Conservation (phyloP, 2,888 invertebrate species). For the Chrysolina oricalcia region DNA sequence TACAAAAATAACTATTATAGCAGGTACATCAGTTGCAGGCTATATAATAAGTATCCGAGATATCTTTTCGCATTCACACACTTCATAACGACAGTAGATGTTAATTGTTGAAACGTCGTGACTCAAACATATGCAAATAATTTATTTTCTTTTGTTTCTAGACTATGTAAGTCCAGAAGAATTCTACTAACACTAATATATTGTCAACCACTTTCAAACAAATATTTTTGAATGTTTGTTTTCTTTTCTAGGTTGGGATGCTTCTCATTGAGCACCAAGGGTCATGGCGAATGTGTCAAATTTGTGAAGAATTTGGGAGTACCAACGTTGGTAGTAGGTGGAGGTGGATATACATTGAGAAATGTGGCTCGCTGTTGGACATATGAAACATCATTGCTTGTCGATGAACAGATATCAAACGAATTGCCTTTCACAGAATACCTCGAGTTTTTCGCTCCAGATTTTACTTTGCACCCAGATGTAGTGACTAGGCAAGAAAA, state of each 20-base stretch:
- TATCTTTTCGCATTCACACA: too few species aligned
- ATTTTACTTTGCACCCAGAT: constrained; percentile 96
- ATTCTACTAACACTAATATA: too few species aligned
- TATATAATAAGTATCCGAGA: too few species aligned
- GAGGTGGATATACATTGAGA: constrained; percentile 90
- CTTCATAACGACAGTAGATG: too few species aligned
- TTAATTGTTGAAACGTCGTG: too few species aligned
- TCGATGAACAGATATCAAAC: constrained; percentile 94
- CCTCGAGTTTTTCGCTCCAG: constrained; percentile 97
- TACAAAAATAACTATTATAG: too few species aligned
- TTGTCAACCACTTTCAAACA: too few species aligned
- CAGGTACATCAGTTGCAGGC: too few species aligned
- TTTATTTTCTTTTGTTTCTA: too few species aligned
- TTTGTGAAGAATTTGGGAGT: constrained; percentile 94
- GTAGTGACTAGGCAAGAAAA: constrained; percentile 91
- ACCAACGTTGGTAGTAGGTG: constrained; percentile 81
- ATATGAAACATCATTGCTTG: constrained; percentile 94
- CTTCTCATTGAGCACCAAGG: constrained; percentile 95
- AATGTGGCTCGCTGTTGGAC: constrained; percentile 99
- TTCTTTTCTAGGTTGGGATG: constrained; percentile 83
- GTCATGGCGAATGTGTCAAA: constrained; percentile 98
- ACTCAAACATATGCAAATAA: too few species aligned
- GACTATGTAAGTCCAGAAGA: too few species aligned
- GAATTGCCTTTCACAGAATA: constrained; percentile 97
- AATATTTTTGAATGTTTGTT: not conserved